Base-by-base conservation (phyloP, 2,888 invertebrate species). In the Drosophila fulvimacula region DNA sequence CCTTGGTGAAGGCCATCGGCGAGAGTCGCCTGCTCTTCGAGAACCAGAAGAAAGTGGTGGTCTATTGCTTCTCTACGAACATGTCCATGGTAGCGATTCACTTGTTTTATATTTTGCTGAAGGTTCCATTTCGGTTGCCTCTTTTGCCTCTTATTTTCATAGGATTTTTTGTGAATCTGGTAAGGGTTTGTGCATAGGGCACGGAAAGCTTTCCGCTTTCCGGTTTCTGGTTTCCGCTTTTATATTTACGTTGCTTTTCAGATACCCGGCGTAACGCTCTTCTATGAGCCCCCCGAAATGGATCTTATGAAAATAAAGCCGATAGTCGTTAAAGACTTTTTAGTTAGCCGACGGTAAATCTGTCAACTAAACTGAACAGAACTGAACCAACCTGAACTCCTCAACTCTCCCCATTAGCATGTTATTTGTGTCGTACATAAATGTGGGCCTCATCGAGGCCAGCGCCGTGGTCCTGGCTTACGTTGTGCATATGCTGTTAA, bases 21-120 rank as follows among this genome's bases (percentile, higher is more conserved):
- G 46, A 70, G 46, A 88, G 84, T 48, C 89, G 87, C 11, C 42
- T 71, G 19, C 44, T 81, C 9, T 84, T 68, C 34, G 82, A 79
- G 36, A 84, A 84, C 1, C 59, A 69, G 11, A 84, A 77, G 27
- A 84, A 88, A 44, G 69, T 73, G 0, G 2, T 81, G 24, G 62
- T 44, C 17, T 84, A 81, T 39, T 46, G 62, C 1, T 36, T 88
- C 6, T 44, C 69, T 9, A 41, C 82, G 9, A 69, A 58, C 3
- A 69, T 59, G 24, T 36, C 69, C 0, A 24, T 61, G 11, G 0
- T 84, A 0, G 2, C 60, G 11, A 38, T 63, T 0, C 55, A 70
- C 24, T 10, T 67, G 0, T 9, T 63, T 1, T 72, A 73, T 19
- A 15, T 72, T 0, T 0, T 51, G 1, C 9, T 87, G 0, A 0